These are phyloP conservation scores for Pterocles burchelli DNA, from an alignment of 2,113 vertebrate species.

Conservation along the genomic window DNA sequence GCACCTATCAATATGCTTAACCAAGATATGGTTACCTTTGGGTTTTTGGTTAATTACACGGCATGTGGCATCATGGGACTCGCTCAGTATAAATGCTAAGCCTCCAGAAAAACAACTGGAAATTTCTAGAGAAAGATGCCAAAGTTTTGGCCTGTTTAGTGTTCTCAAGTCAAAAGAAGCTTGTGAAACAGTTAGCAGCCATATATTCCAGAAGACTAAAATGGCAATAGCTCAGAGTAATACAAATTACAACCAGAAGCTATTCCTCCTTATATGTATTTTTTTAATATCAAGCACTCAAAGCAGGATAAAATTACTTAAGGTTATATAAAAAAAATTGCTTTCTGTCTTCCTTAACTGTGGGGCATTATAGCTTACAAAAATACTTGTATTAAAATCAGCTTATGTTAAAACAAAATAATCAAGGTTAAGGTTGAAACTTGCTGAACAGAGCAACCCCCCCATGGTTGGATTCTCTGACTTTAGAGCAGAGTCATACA, in stretches of 20 bases:
- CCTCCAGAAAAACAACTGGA: constrained; percentile 2
- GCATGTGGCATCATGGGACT: neutral
- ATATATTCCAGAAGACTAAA: neutral
- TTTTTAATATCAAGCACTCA: neutral
- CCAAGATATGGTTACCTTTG: neutral
- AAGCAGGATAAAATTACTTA: neutral
- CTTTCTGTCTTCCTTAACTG: neutral
- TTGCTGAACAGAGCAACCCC: neutral
- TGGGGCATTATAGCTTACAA: neutral
- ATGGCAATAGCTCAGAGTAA: neutral
- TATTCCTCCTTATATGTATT: neutral
- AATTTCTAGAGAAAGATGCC: neutral
- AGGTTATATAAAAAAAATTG: neutral
- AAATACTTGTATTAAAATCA: neutral
- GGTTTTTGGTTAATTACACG: constrained; percentile 20
- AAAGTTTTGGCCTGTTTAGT: neutral
- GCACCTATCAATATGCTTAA: neutral
- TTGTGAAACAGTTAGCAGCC: neutral
- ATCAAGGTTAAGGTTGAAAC: neutral
- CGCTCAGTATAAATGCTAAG: neutral
- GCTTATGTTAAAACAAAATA: neutral
- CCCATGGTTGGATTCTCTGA: neutral
- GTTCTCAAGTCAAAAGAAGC: neutral
- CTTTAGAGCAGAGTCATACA: neutral
- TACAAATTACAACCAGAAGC: neutral